Evolutionary conservation across 2,888 invertebrate species (phyloP), one percentile per base, ranked within the genome.

Genomic region (Andrena minutula): DNA sequence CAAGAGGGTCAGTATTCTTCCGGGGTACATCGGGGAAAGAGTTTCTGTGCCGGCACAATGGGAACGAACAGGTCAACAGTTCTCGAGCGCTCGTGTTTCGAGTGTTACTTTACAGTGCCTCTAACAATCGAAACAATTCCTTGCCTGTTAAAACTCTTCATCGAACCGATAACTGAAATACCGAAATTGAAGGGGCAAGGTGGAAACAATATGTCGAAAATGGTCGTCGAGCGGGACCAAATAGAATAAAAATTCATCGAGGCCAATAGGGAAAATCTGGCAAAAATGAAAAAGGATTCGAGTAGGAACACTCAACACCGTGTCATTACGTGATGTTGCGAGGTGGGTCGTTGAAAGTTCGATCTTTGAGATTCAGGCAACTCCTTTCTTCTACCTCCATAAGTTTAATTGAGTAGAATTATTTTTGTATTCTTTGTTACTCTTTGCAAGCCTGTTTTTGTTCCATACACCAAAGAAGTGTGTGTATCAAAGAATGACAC

Each of bases 1-100:
- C 32, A 5, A 53, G 53, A 8, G 16, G 68, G 28, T 51, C 30
- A 49, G 47, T 49, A 58, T 69, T 69, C 56, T 69, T 69, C 41
- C 35, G 53, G 53, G 53, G 4, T n/a, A 23, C 47, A 30, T 28
- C 47, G 41, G n/a, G 69, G 69, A 35, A 35, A 56, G 20, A 68
- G 56, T 26, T 69, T 41, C 41, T n/a, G 69, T 16, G 16, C 16
- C 23, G 20, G 56, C 23, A 68, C 68, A 56, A 69, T 41, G 69
- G 10, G 28, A 47, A 71, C 16, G 12, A 70, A 41, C 2, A 20
- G 53, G 61, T 23, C 30, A 7, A n/a, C 8, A n/a, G 30, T 6
- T 12, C 12, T 5, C 12, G 12, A 4, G 10, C 23, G 10, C 16
- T 4, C 23, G 28, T 10, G 23, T 30, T 41, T 60, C 2, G 35